phyloP scores from a whole-genome alignment of 1,140 invertebrate species.

The Rhopalosiphum maidis region DNA sequence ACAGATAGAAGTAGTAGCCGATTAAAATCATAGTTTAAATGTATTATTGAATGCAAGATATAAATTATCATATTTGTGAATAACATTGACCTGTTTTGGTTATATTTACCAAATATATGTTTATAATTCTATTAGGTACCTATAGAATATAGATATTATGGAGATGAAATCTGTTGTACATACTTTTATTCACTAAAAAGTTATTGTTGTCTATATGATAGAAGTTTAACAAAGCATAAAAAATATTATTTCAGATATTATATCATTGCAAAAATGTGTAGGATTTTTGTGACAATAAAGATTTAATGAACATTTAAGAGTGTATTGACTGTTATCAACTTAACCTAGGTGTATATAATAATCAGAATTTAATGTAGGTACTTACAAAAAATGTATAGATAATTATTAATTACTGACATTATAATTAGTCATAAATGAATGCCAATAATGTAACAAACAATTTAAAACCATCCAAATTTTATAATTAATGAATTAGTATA shows the following conservation, averaged over 20 bases:
- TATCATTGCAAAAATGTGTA: background rate
- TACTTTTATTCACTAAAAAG: background rate
- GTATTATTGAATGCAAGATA: conserved; percentile 1
- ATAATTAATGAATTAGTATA: background rate
- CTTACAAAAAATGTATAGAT: background rate
- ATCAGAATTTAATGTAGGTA: background rate
- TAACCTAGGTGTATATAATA: background rate
- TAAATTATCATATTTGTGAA: conserved; percentile 21
- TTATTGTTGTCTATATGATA: background rate
- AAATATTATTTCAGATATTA: background rate
- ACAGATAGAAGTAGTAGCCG: background rate
- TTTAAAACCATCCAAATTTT: background rate
- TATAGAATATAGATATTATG: background rate
- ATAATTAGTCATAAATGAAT: background rate
- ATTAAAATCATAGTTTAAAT: conserved; percentile 18
- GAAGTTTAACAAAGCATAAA: conserved; percentile 1
- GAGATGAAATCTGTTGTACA: background rate
- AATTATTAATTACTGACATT: background rate
- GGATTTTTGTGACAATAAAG: background rate
- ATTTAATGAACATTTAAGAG: background rate
- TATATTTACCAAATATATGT: background rate
- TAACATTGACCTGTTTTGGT: conserved; percentile 31
- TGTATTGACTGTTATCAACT: background rate
- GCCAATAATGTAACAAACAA: too few species aligned
- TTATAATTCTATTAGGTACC: conserved; percentile 25